Evolutionary conservation across 2,888 invertebrate genomes (phyloP).

Genomic region (Xylota sylvarum): DNA sequence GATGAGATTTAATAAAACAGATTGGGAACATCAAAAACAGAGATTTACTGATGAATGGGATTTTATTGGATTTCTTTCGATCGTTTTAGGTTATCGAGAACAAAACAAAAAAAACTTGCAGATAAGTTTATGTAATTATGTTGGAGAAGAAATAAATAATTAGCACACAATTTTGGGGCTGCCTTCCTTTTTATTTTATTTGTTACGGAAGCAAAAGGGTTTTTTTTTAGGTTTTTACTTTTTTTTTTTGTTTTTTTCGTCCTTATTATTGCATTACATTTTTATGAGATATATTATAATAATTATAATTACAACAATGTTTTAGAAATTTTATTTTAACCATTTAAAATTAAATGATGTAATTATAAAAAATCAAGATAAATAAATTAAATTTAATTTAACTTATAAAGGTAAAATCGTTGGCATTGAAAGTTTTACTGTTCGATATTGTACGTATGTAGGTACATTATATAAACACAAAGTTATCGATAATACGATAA

Average conservation of each 20-base stretch:
- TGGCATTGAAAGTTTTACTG: neutral
- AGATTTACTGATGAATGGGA: conserved; percentile 42
- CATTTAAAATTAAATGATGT: conserved; percentile 66
- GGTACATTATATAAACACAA: too few species aligned
- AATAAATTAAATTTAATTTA: conserved; percentile 70
- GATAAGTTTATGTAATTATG: conserved; percentile 7
- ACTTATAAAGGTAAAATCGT: conserved; percentile 1
- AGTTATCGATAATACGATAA: too few species aligned
- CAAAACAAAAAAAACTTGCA: neutral
- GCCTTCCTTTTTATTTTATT: conserved; percentile 40
- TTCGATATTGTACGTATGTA: neutral
- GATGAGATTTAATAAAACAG: conserved; percentile 28
- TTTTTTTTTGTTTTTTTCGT: conserved; percentile 25
- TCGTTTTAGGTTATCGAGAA: conserved; percentile 39
- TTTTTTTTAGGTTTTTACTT: conserved; percentile 11
- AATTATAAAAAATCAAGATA: conserved; percentile 63
- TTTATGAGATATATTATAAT: conserved; percentile 62
- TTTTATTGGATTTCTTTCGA: conserved; percentile 44
- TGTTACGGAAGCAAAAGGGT: conserved; percentile 14
- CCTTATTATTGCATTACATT: conserved; percentile 67
- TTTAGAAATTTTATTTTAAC: conserved; percentile 63
- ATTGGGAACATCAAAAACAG: conserved; percentile 23
- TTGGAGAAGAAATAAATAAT: conserved; percentile 23
- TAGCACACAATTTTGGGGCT: conserved; percentile 8
- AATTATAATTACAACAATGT: conserved; percentile 55